Base-by-base conservation (phyloP, 1,140 invertebrate species). In the Meloidogyne floridensis region DNA sequence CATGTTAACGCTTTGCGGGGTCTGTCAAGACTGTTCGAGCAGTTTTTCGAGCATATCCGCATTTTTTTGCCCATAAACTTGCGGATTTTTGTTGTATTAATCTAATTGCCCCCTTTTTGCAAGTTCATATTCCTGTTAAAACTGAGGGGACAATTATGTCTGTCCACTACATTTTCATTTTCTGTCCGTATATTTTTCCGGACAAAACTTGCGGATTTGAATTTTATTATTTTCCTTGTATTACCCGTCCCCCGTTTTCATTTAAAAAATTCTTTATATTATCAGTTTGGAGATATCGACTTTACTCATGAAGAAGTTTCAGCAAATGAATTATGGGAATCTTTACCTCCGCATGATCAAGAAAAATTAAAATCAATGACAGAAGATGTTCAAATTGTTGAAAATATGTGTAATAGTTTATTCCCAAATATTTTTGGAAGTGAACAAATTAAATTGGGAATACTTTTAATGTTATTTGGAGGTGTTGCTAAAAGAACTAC, bases 341-440 rank as follows among this genome's bases (percentile, higher is more conserved):
- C 96, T 90, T 97, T 98, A 95, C 94, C 94, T 0, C 94, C 96
- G 81, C 93, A 93, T 32, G 97, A 99, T 90, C 98, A 96, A 95
- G 94, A 96, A 84, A 95, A 94, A 91, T 94, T 99, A 74, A 98
- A 97, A 87, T 94, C 97, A 86, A 99, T 99, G 97, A 96, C 94
- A 72, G 93, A 94, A 81, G 97, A 99, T 94, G 74, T 94, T 84
- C 95, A 96, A 91, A 91, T 99, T 0, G 97, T 96, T 89, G 92
- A 94, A 56, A 98, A 99, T 91, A 91, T 99, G 10, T 95, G 95
- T 18, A 93, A 93, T 42, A 96, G 95, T 88, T 92, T 99, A 8
- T 99, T 99, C 89, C 96, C 98, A 0, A 95, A 96, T 13, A 95
- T 99, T 88, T 96, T 98, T 90, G 98, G 97, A 59, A 98, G 96